Evolutionary conservation across 1,140 invertebrate genomes (phyloP), one percentile per base, ranked within the genome.

Genomic region (Ips typographus): DNA sequence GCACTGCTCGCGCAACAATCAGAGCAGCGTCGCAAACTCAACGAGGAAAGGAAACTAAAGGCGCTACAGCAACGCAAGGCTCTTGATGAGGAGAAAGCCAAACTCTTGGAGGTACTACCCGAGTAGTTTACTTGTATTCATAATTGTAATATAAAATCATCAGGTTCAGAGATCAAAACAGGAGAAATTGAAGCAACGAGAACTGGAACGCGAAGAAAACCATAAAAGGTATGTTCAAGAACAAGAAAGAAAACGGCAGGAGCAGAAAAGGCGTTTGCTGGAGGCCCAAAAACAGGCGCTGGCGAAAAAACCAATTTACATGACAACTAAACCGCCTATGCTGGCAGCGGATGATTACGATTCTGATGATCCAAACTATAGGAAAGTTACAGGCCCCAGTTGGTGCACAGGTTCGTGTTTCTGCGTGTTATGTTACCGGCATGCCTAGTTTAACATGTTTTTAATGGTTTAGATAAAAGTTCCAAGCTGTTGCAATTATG

Each of bases 31-130:
- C 84, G 81, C 71, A 84, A 84, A 63, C 84, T 83, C 73, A 79
- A 86, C 1, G 83, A 87, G 69, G 82, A 86, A 61, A 88, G 87
- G 65, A 85, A 88, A 75, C 69, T 82, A 8, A 85, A 84, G 66
- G 87, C 84, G 5, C 84, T 82, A 62, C 80, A 84, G 67, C 81
- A 82, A n/a, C 81, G 85, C 6, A 85, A 87, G 69, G 82, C 81
- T 1, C 83, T 84, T 61, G 86, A 88, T 59, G 84, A 77, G 74
- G 85, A 83, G 82, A 73, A 77, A 47, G 77, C 73, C 80, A 85
- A 77, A 75, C 85, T 84, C 78, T 75, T 84, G 65, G 85, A 84
- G 51, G 83, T 85, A 70, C 84, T 86, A 22, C 22, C 22, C 22
- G 0, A 73, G 82, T 22, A 51, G 8, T 37, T 36, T 4, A 70